These are phyloP conservation scores for Hydropsyche tenuis DNA, from an alignment of 1,140 invertebrate genomes.

Conservation along the genomic window DNA sequence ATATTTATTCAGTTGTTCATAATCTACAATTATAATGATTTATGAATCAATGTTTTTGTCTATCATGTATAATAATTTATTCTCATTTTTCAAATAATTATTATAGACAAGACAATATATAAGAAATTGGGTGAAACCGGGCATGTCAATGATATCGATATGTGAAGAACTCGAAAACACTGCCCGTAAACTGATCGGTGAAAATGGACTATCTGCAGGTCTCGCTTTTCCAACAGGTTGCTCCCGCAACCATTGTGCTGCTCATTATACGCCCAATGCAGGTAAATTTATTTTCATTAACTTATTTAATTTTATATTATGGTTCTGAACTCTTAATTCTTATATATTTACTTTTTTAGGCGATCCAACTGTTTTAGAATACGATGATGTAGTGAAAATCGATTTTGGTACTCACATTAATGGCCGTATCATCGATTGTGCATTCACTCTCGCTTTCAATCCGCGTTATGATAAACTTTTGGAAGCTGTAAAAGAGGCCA, in stretches of 20 bases:
- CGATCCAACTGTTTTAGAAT: slow-evolving; percentile 91
- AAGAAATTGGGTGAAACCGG: slow-evolving; percentile 91
- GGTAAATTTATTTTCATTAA: slow-evolving; percentile 56
- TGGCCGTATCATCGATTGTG: slow-evolving; percentile 98
- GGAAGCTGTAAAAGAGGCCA: slow-evolving; percentile 96
- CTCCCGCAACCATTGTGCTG: slow-evolving; percentile 97
- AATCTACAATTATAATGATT: too few species aligned
- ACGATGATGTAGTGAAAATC: slow-evolving; percentile 99
- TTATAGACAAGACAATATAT: slow-evolving; percentile 88
- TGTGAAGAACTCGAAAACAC: slow-evolving; percentile 96
- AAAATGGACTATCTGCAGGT: slow-evolving; percentile 95
- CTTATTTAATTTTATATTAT: not conserved
- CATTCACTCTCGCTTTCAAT: slow-evolving; percentile 97
- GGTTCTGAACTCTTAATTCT: not conserved
- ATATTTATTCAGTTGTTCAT: too few species aligned
- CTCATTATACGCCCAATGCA: slow-evolving; percentile 99
- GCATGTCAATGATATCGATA: slow-evolving; percentile 99
- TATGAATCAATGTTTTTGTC: too few species aligned
- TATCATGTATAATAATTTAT: too few species aligned
- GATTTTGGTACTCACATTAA: slow-evolving; percentile 99
- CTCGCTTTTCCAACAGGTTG: slow-evolving; percentile 99
- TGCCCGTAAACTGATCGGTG: slow-evolving; percentile 89
- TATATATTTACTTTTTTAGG: slow-evolving; percentile 57
- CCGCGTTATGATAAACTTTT: slow-evolving; percentile 95
- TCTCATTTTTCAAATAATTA: slow-evolving; percentile 9